Percentiles rank a stretch among this genome's conserved stretches.
Conservation (phyloP, 2,888 invertebrate genomes). For the Eueremaeus valkanovi region DNA sequence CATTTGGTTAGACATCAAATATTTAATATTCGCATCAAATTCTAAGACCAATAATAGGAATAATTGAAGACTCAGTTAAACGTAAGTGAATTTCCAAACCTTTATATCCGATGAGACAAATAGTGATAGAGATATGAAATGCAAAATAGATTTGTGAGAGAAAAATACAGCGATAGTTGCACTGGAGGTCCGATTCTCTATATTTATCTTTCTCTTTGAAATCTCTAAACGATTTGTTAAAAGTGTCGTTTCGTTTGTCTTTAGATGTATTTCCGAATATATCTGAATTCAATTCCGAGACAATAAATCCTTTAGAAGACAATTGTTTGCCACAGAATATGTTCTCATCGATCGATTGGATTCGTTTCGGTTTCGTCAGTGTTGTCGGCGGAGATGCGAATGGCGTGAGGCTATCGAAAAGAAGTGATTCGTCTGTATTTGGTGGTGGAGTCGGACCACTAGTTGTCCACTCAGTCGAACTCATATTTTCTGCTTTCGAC, state of each 20-base stretch:
- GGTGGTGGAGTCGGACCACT: conserved; percentile 29
- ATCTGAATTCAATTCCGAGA: not conserved
- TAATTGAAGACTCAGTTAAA: not conserved
- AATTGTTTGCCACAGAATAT: not conserved
- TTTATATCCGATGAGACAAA: conserved; percentile 36
- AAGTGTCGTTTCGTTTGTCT: conserved; percentile 7
- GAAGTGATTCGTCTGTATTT: not conserved
- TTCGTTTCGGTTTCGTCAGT: not conserved
- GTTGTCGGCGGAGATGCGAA: not conserved
- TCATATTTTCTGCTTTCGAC: not conserved
- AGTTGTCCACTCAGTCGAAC: not conserved
- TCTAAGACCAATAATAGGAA: not conserved
- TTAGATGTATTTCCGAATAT: not conserved
- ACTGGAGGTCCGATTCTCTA: not conserved
- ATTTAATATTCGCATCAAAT: not conserved
- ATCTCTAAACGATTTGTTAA: not conserved
- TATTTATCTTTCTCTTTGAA: conserved; percentile 5
- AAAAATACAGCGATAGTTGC: conserved; percentile 33
- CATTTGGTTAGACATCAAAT: not conserved
- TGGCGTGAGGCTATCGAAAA: not conserved
- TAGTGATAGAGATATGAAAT: conserved; percentile 35
- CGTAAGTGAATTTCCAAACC: conserved; percentile 17
- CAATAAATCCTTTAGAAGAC: not conserved
- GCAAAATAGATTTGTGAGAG: conserved; percentile 36
- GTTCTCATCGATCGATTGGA: not conserved